Evolutionary conservation across 2,888 invertebrate genomes (phyloP).

Genomic region (Drosophila atripex): DNA sequence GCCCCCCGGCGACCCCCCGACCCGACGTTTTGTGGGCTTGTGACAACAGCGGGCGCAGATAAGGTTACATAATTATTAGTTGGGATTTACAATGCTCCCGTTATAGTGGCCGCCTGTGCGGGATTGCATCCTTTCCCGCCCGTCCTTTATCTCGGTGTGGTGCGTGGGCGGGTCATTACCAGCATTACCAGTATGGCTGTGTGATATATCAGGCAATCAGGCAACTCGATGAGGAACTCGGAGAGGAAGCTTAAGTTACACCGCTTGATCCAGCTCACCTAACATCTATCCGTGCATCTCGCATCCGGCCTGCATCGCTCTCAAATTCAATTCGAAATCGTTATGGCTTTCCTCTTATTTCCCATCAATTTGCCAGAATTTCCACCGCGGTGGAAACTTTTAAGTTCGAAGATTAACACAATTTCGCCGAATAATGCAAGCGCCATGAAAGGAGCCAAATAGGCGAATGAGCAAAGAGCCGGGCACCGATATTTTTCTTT

Average conservation of each 20-base stretch:
- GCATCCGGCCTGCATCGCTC: constrained; percentile 11
- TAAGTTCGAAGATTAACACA: constrained; percentile 72
- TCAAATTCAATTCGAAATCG: constrained; percentile 55
- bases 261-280: neutral
- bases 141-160: neutral
- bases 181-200: constrained; percentile 14
- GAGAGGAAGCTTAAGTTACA: neutral
- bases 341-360: constrained; percentile 44
- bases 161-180: constrained; percentile 19
- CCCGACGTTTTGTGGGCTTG: constrained; percentile 21
- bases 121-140: neutral
- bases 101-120: constrained; percentile 47
- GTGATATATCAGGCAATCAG: constrained; percentile 45
- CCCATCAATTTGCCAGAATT: constrained; percentile 58
- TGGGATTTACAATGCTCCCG: constrained; percentile 75
- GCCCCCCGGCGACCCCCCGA: neutral
- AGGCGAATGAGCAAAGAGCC: constrained; percentile 11
- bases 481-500: constrained; percentile 61
- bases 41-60: constrained; percentile 70
- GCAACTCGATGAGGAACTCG: neutral
- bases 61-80: constrained; percentile 82
- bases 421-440: constrained; percentile 75
- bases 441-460: constrained; percentile 60
- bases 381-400: neutral
- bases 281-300: no score